phyloP scores from a whole-genome alignment of 2,797 vertebrate species.

The Phrynocephalus forsythii region DNA sequence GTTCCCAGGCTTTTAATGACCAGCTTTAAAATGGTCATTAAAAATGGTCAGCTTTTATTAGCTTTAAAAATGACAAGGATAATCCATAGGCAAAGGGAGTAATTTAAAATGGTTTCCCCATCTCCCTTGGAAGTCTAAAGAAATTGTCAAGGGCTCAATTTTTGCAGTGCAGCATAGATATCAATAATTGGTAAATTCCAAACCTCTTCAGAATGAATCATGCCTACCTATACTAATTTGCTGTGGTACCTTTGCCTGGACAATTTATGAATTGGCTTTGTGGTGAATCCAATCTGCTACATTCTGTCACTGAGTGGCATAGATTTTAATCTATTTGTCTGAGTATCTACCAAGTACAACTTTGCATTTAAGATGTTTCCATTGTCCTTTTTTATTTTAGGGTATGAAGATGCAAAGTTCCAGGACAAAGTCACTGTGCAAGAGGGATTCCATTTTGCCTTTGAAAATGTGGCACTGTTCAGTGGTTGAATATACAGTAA shows the following conservation, averaged over 20 bases:
- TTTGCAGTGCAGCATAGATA: too few relatives aligned
- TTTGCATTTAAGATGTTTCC: conserved; percentile 33
- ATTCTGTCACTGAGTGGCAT: background rate
- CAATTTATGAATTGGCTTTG: background rate
- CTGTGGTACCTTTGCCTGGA: background rate
- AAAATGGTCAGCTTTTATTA: too few relatives aligned
- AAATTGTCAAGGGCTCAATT: too few relatives aligned
- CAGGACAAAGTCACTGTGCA: background rate
- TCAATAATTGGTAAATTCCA: too few relatives aligned
- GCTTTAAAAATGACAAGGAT: too few relatives aligned
- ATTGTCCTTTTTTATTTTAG: conserved; percentile 35
- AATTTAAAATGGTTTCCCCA: too few relatives aligned
- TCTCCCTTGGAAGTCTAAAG: too few relatives aligned
- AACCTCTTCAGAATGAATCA: too few relatives aligned
- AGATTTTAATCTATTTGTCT: background rate
- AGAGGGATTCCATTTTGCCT: conserved; percentile 11
- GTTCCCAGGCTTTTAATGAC: too few relatives aligned
- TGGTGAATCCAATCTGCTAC: background rate
- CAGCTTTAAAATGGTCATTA: too few relatives aligned
- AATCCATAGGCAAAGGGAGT: too few relatives aligned
- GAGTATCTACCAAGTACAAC: background rate
- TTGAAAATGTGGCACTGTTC: conserved; percentile 30
- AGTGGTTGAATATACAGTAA: conserved; percentile 42
- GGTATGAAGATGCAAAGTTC: conserved; percentile 1
- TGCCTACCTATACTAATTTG: too few relatives aligned